Evolutionary conservation across 2,888 invertebrate species (phyloP).

Genomic region (Synanthedon vespiformis): DNA sequence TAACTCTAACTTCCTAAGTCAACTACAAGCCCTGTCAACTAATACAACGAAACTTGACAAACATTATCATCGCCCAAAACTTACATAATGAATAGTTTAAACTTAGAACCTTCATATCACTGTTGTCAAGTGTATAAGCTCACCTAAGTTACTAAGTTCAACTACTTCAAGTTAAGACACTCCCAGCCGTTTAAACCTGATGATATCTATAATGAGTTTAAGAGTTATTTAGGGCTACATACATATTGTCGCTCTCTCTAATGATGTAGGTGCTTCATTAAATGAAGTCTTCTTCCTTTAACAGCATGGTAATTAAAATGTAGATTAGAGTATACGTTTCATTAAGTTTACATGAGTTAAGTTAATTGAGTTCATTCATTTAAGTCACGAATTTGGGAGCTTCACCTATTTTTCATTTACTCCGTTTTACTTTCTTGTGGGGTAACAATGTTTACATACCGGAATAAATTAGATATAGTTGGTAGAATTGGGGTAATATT

Average conservation of each 20-base stretch:
- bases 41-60: not conserved
- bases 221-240: not conserved
- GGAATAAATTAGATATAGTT: too few relatives aligned
- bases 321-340: not conserved
- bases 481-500: too few relatives aligned
- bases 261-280: not conserved
- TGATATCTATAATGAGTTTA: not conserved
- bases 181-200: not conserved
- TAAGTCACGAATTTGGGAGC: not conserved
- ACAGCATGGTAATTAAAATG: not conserved
- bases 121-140: not conserved
- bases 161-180: not conserved
- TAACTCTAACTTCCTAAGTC: not conserved
- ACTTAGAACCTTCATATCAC: not conserved
- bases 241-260: not conserved
- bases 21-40: not conserved
- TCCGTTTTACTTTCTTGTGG: too few relatives aligned
- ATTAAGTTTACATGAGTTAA: not conserved
- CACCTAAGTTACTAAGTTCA: not conserved
- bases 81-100: constrained; percentile 6
- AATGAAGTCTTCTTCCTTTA: not conserved
- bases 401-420: not conserved
- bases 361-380: not conserved
- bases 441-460: too few relatives aligned
- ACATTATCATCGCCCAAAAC: constrained; percentile 7